Evolutionary conservation across 2,797 vertebrate genomes (phyloP).

Genomic region (Melanotaenia parkinsoni): DNA sequence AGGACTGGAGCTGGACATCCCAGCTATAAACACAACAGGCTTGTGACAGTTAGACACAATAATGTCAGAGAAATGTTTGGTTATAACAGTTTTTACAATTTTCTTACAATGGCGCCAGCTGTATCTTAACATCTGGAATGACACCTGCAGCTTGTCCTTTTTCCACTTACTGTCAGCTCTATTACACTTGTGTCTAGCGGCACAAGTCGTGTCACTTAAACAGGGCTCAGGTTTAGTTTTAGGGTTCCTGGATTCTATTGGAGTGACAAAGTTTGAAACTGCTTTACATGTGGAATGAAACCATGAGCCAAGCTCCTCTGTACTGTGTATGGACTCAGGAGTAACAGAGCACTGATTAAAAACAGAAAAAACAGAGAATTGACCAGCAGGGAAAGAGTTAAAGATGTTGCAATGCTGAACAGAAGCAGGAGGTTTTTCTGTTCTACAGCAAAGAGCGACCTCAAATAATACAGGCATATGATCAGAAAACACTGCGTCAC

Average conservation of each 20-base stretch:
- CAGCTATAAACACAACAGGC: background rate
- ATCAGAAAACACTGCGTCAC: background rate
- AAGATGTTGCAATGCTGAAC: background rate
- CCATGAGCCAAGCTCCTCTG: background rate
- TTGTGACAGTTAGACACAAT: background rate
- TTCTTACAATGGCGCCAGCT: background rate
- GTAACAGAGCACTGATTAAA: background rate
- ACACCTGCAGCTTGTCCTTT: background rate
- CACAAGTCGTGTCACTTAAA: background rate
- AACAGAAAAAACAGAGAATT: background rate
- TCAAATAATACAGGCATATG: background rate
- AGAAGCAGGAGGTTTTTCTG: background rate
- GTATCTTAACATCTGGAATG: background rate
- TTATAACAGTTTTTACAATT: background rate
- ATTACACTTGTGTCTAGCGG: background rate
- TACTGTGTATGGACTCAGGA: too few relatives aligned
- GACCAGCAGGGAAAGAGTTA: constrained; percentile 5
- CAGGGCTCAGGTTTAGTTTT: background rate
- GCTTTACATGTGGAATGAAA: background rate
- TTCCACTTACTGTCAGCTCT: background rate
- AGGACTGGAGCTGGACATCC: background rate
- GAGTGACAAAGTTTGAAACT: background rate
- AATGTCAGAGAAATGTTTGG: background rate
- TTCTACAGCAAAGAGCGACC: fast-evolving
- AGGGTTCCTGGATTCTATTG: background rate